Evolutionary conservation across 1,140 invertebrate genomes (phyloP).

Genomic region (Pseudomyrmex dendroicus): DNA sequence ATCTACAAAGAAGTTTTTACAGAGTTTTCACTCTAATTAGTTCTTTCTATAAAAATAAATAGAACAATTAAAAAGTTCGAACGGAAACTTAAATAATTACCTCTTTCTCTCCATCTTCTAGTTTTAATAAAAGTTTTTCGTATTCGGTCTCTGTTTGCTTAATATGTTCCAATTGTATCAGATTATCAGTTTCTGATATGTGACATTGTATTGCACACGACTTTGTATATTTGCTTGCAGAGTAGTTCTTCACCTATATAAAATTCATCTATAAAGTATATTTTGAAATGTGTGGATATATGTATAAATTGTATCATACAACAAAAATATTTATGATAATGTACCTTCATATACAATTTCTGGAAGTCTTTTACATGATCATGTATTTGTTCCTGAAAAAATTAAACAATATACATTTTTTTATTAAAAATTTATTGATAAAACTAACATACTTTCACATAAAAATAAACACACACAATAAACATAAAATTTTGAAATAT

Average conservation of each 20-base stretch:
- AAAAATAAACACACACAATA: no score
- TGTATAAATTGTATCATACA: constrained; percentile 3
- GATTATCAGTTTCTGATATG: constrained; percentile 38
- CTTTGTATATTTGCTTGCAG: constrained; percentile 70
- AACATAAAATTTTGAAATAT: no score
- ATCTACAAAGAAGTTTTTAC: constrained; percentile 59
- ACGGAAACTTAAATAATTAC: constrained; percentile 36
- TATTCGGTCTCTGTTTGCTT: constrained; percentile 58
- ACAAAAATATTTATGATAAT: not conserved
- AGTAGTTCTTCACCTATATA: constrained; percentile 63
- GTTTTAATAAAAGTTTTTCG: constrained; percentile 54
- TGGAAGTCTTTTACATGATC: constrained; percentile 64
- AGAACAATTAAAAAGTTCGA: not conserved
- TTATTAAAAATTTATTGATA: constrained; percentile 6
- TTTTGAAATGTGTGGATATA: constrained; percentile 16
- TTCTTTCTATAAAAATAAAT: not conserved
- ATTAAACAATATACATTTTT: constrained; percentile 23
- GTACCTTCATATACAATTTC: constrained; percentile 75
- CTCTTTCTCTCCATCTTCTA: constrained; percentile 61
- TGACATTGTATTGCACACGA: constrained; percentile 47
- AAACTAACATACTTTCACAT: no score
- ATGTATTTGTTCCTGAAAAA: constrained; percentile 77
- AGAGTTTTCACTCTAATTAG: not conserved
- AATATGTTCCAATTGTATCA: constrained; percentile 58
- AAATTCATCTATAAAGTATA: constrained; percentile 70